A percentile compares a stretch with the other conserved stretches of the same genome.
Conservation (phyloP, 2,113 vertebrate species). For the Sorex araneus region DNA sequence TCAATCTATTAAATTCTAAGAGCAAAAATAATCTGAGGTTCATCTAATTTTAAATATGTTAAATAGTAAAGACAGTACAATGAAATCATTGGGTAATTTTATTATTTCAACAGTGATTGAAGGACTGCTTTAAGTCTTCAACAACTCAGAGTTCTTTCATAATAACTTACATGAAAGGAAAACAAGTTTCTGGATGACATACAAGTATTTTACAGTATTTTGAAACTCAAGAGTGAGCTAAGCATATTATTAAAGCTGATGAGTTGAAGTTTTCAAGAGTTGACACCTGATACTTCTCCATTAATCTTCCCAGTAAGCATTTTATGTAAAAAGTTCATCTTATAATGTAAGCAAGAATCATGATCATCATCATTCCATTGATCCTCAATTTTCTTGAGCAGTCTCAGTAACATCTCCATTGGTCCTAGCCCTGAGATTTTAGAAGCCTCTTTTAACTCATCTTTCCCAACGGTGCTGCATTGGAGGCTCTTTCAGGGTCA, state of each 20-base stretch:
- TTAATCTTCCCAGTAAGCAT: constrained; percentile 46
- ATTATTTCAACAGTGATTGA: constrained; percentile 22
- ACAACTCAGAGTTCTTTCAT: neutral
- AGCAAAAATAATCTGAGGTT: neutral
- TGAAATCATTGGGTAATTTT: neutral
- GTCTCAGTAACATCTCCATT: no score
- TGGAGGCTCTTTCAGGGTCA: no score
- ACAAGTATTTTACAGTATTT: constrained; percentile 46
- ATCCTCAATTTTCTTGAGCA: no score
- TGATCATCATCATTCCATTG: no score
- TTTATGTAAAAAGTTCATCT: constrained; percentile 53
- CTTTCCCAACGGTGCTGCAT: no score
- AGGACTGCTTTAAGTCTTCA: neutral
- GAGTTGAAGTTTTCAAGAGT: constrained; percentile 39
- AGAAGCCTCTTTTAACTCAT: no score
- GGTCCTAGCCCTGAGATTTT: no score
- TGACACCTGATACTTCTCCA: constrained; percentile 28
- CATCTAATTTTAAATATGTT: constrained; percentile 29
- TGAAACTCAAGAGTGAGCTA: constrained; percentile 64
- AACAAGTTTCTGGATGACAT: constrained; percentile 14
- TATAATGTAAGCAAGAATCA: constrained; percentile 69
- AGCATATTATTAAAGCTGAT: constrained; percentile 28
- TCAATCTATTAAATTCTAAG: neutral
- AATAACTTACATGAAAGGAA: neutral
- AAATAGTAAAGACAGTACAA: neutral